Evolutionary conservation across 2,113 vertebrate genomes (phyloP).

Genomic region (Oostethus manadensis): DNA sequence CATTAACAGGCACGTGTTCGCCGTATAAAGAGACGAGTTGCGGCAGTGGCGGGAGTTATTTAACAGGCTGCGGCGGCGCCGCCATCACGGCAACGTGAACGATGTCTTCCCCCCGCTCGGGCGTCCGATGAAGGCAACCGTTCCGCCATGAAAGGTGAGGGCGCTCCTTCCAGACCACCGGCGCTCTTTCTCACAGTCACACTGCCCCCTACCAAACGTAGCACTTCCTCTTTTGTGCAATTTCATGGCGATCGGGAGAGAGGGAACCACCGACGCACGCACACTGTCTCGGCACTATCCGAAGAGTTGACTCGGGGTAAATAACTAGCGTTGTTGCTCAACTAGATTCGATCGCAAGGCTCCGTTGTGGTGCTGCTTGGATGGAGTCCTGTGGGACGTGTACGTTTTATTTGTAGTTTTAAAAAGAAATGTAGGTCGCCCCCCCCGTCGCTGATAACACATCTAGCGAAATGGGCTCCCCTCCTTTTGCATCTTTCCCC

Average conservation of each 20-base stretch:
- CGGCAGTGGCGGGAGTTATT: too few species aligned
- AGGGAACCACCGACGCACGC: constrained; percentile 65
- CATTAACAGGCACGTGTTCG: too few species aligned
- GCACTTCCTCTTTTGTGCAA: constrained; percentile 73
- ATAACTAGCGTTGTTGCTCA: constrained; percentile 35
- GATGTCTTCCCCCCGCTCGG: neutral
- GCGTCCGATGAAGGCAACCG: neutral
- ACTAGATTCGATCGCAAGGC: constrained; percentile 11
- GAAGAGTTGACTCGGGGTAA: constrained; percentile 67
- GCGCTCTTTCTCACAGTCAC: constrained; percentile 42
- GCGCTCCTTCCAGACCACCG: constrained; percentile 64
- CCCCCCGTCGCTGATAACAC: constrained; percentile 63
- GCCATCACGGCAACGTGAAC: neutral
- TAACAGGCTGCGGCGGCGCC: too few species aligned
- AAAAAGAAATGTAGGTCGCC: constrained; percentile 43
- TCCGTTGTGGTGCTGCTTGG: constrained; percentile 7
- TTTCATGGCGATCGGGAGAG: constrained; percentile 76
- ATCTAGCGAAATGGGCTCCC: constrained; percentile 60
- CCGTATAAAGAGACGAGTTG: too few species aligned
- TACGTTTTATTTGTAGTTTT: constrained; percentile 22
- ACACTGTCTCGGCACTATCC: constrained; percentile 60
- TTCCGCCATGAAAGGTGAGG: constrained; percentile 66
- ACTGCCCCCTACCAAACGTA: constrained; percentile 57
- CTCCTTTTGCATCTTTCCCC: constrained; percentile 31
- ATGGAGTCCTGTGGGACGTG: constrained; percentile 1